These are phyloP conservation scores for Anabas testudineus DNA, from an alignment of 2,797 vertebrate genomes.

Conservation along the genomic window DNA sequence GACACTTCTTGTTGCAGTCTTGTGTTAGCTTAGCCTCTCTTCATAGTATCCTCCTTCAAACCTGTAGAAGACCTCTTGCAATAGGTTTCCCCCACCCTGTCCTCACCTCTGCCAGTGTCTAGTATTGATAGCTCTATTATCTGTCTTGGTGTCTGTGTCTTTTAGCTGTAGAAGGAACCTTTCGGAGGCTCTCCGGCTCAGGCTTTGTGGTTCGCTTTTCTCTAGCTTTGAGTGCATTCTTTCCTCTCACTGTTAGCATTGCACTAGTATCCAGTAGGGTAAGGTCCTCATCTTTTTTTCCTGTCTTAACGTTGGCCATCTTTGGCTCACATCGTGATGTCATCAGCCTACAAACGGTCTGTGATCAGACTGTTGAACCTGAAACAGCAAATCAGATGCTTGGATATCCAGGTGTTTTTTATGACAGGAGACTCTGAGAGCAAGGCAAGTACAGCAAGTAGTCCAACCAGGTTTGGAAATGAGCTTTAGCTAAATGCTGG, in stretches of 20 bases:
- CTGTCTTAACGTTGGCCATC: neutral
- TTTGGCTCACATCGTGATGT: slow-evolving; percentile 38
- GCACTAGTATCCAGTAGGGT: slow-evolving; percentile 38
- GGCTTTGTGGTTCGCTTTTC: slow-evolving; percentile 44
- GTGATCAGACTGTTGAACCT: slow-evolving; percentile 30
- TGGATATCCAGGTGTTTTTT: slow-evolving; percentile 42
- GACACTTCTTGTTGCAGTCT: slow-evolving; percentile 68
- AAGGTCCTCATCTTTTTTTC: neutral
- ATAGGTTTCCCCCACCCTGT: slow-evolving; percentile 38
- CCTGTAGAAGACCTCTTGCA: slow-evolving; percentile 27
- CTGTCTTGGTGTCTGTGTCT: slow-evolving; percentile 62
- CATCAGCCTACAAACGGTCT: slow-evolving; percentile 38
- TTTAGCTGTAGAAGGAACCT: slow-evolving; percentile 58
- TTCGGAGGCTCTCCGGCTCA: slow-evolving; percentile 36
- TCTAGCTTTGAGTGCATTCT: slow-evolving; percentile 18
- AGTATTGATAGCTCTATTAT: slow-evolving; percentile 59
- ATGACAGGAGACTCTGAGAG: slow-evolving; percentile 3
- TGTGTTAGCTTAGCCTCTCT: slow-evolving; percentile 74
- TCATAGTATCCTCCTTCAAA: slow-evolving; percentile 37
- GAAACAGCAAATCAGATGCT: slow-evolving; percentile 15
- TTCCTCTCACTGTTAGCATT: slow-evolving; percentile 28
- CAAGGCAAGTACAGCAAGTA: neutral
- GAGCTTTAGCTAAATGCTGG: slow-evolving; percentile 7
- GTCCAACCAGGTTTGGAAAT: slow-evolving; percentile 11
- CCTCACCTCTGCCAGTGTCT: slow-evolving; percentile 50